Evolutionary conservation across 2,888 invertebrate genomes (phyloP).

Genomic region (Drosophila phalerata): DNA sequence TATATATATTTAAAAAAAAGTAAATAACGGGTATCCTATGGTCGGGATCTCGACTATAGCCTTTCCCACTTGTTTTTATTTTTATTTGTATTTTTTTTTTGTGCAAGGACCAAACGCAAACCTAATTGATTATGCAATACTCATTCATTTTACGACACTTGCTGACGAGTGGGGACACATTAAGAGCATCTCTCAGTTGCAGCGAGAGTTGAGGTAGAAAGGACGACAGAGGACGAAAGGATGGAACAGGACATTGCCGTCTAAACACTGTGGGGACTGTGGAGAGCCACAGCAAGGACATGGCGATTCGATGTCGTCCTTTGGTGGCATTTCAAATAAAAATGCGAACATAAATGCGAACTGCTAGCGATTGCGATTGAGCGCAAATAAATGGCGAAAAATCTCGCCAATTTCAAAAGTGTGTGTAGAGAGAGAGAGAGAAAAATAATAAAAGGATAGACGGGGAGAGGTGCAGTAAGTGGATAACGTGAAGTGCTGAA

Average conservation of each 20-base stretch:
- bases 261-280: conserved; percentile 19
- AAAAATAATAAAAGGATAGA: neutral
- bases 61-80: too few relatives aligned
- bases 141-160: conserved; percentile 45
- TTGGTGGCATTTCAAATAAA: conserved; percentile 71
- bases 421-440: neutral
- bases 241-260: neutral
- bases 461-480: neutral
- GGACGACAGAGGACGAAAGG: neutral
- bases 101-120: conserved; percentile 3
- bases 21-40: too few relatives aligned
- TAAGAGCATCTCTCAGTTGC: conserved; percentile 36
- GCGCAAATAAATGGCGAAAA: conserved; percentile 65
- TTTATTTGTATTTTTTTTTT: too few relatives aligned
- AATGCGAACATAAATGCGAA: conserved; percentile 64
- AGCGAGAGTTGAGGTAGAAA: conserved; percentile 9
- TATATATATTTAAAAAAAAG: too few relatives aligned
- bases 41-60: too few relatives aligned
- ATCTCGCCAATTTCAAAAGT: conserved; percentile 59
- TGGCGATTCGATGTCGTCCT: conserved; percentile 33
- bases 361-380: conserved; percentile 55
- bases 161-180: conserved; percentile 26
- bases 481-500: conserved; percentile 3
- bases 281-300: conserved; percentile 37
- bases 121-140: conserved; percentile 57